Evolutionary conservation across 2,888 invertebrate genomes (phyloP).

Genomic region (Melanargia galathea): DNA sequence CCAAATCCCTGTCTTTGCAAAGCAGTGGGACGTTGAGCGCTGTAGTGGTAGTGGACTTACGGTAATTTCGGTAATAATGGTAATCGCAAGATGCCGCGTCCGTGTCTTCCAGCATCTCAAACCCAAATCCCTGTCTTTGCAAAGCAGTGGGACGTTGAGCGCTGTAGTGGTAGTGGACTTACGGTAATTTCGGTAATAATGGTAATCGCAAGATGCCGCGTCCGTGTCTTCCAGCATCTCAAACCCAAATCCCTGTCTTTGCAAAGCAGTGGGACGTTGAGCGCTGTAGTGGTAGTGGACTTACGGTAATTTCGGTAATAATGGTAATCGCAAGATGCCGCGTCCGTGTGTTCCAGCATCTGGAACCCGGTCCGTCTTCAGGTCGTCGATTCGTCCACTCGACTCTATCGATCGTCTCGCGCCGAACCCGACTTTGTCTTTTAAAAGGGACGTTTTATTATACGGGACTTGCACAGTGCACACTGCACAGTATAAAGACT

Average conservation of each 20-base stretch:
- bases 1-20: no score
- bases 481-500: constrained; percentile 1
- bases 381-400: constrained; percentile 61
- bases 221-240: background rate
- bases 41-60: no score
- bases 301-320: background rate
- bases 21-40: no score
- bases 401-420: constrained; percentile 53
- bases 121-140: no score
- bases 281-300: no score
- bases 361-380: constrained; percentile 42
- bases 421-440: constrained; percentile 43
- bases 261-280: no score
- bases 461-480: constrained; percentile 18
- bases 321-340: constrained; percentile 2
- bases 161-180: no score
- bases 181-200: background rate
- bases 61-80: background rate
- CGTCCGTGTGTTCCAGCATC: constrained; percentile 15
- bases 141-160: no score
- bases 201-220: no score
- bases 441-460: constrained; percentile 35
- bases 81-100: no score
- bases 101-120: background rate
- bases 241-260: no score